Conservation (phyloP, 1,140 invertebrate genomes). For the Anadara kagoshimensis region DNA sequence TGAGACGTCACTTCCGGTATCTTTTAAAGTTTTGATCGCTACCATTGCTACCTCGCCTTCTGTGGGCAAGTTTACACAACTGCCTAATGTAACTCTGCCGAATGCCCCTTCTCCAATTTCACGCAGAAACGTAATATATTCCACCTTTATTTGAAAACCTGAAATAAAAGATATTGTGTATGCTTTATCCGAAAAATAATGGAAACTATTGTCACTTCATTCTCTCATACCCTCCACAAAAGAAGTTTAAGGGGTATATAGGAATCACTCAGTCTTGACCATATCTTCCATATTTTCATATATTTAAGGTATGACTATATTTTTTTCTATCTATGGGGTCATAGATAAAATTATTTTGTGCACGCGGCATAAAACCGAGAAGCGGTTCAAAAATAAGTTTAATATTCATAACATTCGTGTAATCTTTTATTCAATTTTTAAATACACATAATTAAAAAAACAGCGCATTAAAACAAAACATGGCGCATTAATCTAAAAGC, state of each 20-base stretch:
- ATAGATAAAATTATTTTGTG: too few relatives aligned
- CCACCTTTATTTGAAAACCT: slow-evolving; percentile 66
- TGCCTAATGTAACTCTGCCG: slow-evolving; percentile 75
- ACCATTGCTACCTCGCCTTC: slow-evolving; percentile 94
- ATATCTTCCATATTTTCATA: not conserved
- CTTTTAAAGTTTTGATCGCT: slow-evolving; percentile 93
- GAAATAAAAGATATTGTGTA: slow-evolving; percentile 52
- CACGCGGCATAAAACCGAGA: too few relatives aligned
- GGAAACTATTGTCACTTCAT: not conserved
- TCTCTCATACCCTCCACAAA: not conserved
- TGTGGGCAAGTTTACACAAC: slow-evolving; percentile 63
- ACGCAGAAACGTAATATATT: slow-evolving; percentile 71
- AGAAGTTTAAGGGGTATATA: not conserved
- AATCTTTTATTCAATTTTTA: not conserved
- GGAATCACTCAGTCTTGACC: not conserved
- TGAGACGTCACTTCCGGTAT: slow-evolving; percentile 51
- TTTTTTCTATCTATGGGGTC: too few relatives aligned
- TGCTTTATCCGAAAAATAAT: not conserved
- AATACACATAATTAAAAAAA: too few relatives aligned
- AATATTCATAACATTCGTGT: not conserved
- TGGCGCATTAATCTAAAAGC: too few relatives aligned
- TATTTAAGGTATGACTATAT: not conserved
- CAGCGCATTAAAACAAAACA: too few relatives aligned
- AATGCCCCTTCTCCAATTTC: slow-evolving; percentile 76
- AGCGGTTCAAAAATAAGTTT: too few relatives aligned